Base-by-base conservation (phyloP, 1,140 invertebrate species). In the Aradophagus sp. region DNA sequence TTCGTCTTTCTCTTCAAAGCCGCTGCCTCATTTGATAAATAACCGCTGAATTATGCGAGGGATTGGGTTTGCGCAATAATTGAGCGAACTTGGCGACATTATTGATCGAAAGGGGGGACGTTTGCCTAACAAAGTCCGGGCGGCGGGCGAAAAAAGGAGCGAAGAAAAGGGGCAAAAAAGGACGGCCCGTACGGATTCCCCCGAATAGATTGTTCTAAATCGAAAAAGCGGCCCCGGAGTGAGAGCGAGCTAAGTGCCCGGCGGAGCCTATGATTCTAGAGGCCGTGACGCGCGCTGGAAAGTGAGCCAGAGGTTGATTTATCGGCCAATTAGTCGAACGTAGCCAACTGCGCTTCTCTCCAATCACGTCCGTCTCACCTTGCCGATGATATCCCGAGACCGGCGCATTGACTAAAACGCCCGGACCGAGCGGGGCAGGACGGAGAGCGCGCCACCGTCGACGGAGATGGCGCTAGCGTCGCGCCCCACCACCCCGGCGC, bases 301-400 rank as follows among this genome's bases (percentile, higher is more conserved):
- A 72, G 69, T 66, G 67, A 72, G 69, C 50, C 69, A 66, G 61
- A 66, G 69, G 61, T 66, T 66, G 69, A 72, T 72, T 66, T 72
- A 66, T 72, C 69, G 69, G 69, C 69, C 69, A 72, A 72, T 66
- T 72, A 72, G 69, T 62, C 69, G 55, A 72, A 62, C 69, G 68
- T 61, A 66, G 45, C 68, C 55, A 53, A 63, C 61, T 72, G 61
- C 55, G 69, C 62, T 72, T 72, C 69, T 66, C 68, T 72, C 32
- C 35, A 32, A 59, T 47, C 53, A 48, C 55, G 69, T 66, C 69
- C 52, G 56, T 72, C 69, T 72, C 62, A 72, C 69, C 69, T 66
- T 72, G 39, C 62, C 42, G 62, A 62, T 72, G 56, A 72, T 72
- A 72, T 35, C 50, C 69, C 36, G 47, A 58, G 67, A 70, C 67